These are phyloP conservation scores for Tetraodon nigroviridis DNA, from an alignment of 2,113 vertebrate genomes.

Conservation along the genomic window DNA sequence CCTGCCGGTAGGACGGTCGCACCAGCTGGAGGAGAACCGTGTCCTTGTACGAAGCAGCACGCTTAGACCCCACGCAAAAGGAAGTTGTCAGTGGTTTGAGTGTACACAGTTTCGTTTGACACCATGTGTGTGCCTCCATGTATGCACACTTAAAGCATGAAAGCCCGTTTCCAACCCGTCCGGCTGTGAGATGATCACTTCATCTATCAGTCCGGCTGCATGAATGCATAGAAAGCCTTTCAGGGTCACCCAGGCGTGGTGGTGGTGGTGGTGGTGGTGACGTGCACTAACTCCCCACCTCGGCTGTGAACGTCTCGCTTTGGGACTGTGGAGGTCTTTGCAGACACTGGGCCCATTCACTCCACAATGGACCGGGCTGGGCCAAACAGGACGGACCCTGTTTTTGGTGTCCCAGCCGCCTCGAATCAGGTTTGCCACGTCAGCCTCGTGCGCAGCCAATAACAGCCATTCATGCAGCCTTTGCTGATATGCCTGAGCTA, in stretches of 20 bases:
- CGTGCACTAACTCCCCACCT: neutral
- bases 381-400: slow-evolving; percentile 39
- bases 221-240: neutral
- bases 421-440: slow-evolving; percentile 37
- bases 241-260: neutral
- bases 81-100: neutral
- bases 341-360: slow-evolving; percentile 24
- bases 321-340: neutral
- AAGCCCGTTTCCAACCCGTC: too few relatives aligned
- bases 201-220: neutral
- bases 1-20: too few relatives aligned
- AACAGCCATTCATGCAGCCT: slow-evolving; percentile 8
- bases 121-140: neutral
- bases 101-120: neutral
- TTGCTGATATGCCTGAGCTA: slow-evolving; percentile 14
- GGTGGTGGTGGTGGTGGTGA: neutral
- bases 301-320: neutral
- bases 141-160: too few relatives aligned
- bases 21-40: slow-evolving; percentile 14
- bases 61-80: slow-evolving; percentile 26
- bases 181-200: neutral
- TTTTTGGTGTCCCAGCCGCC: slow-evolving; percentile 38
- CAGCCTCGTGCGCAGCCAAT: slow-evolving; percentile 19
- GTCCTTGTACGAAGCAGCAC: slow-evolving; percentile 29
- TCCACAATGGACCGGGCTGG: slow-evolving; percentile 16